Evolutionary conservation across 2,888 invertebrate genomes (phyloP).

Genomic region (Scelioninae gen. 2): DNA sequence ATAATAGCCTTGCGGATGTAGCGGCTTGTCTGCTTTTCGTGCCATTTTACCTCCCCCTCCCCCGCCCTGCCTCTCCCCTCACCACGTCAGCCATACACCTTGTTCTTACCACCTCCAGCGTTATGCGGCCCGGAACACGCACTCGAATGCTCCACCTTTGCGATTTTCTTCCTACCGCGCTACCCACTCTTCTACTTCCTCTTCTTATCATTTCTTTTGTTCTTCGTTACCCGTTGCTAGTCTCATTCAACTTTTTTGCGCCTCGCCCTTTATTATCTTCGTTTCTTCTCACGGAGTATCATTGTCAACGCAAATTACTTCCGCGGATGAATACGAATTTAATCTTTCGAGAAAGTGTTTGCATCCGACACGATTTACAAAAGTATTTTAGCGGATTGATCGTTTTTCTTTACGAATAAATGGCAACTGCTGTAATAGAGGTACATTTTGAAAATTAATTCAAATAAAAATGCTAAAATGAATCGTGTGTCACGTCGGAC

Average conservation of each 20-base stretch:
- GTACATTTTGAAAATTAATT: not conserved
- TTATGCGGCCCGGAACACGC: constrained; percentile 55
- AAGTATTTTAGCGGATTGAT: constrained; percentile 22
- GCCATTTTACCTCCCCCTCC: constrained; percentile 41
- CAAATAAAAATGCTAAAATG: not conserved
- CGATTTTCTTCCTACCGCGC: constrained; percentile 47
- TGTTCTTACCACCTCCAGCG: constrained; percentile 59
- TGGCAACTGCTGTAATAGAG: not conserved
- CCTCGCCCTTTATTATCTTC: constrained; percentile 46
- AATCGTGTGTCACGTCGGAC: too few species aligned
- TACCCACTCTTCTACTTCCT: constrained; percentile 15
- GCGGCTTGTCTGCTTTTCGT: constrained; percentile 67
- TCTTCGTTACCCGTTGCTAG: constrained; percentile 30
- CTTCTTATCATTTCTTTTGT: constrained; percentile 39
- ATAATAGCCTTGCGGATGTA: constrained; percentile 75
- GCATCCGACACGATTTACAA: constrained; percentile 41
- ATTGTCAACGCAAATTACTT: constrained; percentile 57
- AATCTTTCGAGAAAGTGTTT: constrained; percentile 54
- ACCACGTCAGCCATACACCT: constrained; percentile 47
- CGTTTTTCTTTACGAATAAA: constrained; percentile 27
- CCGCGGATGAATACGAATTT: constrained; percentile 48
- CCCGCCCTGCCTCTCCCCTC: constrained; percentile 19
- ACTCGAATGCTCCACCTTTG: constrained; percentile 58
- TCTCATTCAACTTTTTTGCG: constrained; percentile 54
- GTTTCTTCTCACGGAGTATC: constrained; percentile 39